Evolutionary conservation across 1,140 invertebrate species (phyloP).

Genomic region (Portunus trituberculatus): DNA sequence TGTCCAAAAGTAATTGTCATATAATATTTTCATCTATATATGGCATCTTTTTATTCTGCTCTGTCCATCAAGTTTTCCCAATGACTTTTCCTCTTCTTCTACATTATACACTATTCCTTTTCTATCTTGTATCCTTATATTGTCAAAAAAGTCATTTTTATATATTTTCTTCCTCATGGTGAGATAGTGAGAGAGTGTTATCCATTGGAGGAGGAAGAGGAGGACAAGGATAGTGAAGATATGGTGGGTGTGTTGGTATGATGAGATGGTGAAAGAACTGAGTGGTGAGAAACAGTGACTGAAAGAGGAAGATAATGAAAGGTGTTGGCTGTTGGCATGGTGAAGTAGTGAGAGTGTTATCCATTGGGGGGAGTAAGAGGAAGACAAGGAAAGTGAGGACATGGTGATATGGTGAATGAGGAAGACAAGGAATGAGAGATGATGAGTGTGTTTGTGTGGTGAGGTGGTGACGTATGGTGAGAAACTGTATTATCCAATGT

Average conservation of each 20-base stretch:
- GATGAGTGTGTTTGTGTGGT: background rate
- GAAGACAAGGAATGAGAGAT: background rate
- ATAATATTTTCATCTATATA: too few relatives aligned
- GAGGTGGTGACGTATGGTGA: background rate
- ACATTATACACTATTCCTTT: too few relatives aligned
- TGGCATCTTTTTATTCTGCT: too few relatives aligned
- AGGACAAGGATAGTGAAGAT: background rate
- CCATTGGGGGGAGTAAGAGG: constrained; percentile 54
- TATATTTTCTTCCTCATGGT: too few relatives aligned
- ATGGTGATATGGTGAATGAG: constrained; percentile 26
- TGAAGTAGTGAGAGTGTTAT: too few relatives aligned
- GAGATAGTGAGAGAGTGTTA: constrained; percentile 3
- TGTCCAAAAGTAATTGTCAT: too few relatives aligned
- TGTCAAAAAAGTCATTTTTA: too few relatives aligned
- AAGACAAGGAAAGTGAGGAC: background rate
- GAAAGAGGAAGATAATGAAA: background rate
- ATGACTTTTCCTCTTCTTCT: too few relatives aligned
- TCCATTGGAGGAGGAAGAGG: background rate
- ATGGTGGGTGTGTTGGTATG: background rate
- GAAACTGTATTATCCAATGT: background rate
- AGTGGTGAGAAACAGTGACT: background rate
- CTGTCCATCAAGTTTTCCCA: too few relatives aligned
- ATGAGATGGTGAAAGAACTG: background rate
- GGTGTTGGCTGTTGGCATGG: too few relatives aligned
- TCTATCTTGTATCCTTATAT: too few relatives aligned